Base-by-base conservation (phyloP, 2,113 vertebrate genomes). In the Odobenus rosmarus region DNA sequence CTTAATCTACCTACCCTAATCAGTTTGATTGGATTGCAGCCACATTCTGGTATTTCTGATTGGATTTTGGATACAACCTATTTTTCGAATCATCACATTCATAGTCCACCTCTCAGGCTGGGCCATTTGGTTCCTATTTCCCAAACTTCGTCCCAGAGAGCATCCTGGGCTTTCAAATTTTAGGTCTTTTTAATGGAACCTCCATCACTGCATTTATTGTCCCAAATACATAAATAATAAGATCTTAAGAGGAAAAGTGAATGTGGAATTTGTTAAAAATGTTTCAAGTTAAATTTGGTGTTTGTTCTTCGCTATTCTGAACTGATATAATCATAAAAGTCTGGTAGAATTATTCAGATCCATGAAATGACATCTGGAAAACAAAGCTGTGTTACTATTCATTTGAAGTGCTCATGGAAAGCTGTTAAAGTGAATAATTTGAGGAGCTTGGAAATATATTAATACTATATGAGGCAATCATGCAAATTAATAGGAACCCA, bases 321-420 rank as follows among this genome's bases (percentile, higher is more conserved):
- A 88, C n/a, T 94, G 87, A 76, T 79, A 42, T 77, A 59, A 72
- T 97, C 64, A 85, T 71, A 81, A 83, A 94, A 85, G 62, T 93
- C 88, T 93, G 80, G 26, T 76, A 90, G 85, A 93, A 76, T 93
- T 93, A 84, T 95, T 92, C 80, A 90, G 62, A 94, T 57, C 88
- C 85, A 88, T 81, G 53, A 96, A 71, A 59, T 96, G 79, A 69
- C 90, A 95, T 93, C 84, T 96, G 93, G 88, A 94, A 85, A 96
- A 94, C 64, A 97, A 92, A 97, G 49, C 33, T 21, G 0, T 88
- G 55, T 53, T 92, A 77, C 84, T 90, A 19, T 92, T 81, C 71
- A 64, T 71, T 81, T 76, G 76, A 95, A 94, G 59, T 80, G 33
- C 57, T 39, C 79, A 74, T 81, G 71, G 69, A 90, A 90, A 95